Evolutionary conservation across 2,888 invertebrate species (phyloP).

Genomic region (Sympetrum striolatum): DNA sequence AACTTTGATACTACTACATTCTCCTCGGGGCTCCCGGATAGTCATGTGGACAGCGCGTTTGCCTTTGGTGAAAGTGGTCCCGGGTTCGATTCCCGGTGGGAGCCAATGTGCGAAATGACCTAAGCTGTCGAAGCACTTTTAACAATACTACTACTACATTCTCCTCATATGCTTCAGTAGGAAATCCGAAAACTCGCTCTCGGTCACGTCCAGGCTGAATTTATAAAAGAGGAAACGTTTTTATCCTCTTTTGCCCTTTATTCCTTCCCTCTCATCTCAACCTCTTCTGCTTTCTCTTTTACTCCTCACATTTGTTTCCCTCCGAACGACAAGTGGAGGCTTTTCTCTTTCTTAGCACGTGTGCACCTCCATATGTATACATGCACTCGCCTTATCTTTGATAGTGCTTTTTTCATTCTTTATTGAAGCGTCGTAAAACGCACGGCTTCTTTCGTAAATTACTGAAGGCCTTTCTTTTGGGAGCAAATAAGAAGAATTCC

Average conservation of each 20-base stretch:
- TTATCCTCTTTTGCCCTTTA: neutral
- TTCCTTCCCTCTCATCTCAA: neutral
- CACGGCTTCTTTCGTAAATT: neutral
- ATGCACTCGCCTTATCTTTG: neutral
- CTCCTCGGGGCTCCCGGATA: too few species aligned
- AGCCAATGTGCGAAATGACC: too few species aligned
- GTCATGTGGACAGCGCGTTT: too few species aligned
- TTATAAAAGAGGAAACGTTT: neutral
- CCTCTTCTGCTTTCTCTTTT: neutral
- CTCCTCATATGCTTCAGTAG: neutral
- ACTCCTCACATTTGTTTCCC: neutral
- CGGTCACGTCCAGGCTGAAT: neutral
- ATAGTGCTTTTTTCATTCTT: neutral
- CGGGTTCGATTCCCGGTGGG: too few species aligned
- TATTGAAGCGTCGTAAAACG: neutral
- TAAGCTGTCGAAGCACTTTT: too few species aligned
- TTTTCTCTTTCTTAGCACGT: neutral
- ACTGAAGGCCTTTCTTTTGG: neutral
- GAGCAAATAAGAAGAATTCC: neutral
- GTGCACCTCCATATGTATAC: neutral
- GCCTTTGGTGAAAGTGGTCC: too few species aligned
- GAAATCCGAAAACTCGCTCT: neutral
- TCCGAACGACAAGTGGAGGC: neutral
- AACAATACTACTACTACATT: neutral
- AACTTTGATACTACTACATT: neutral